phyloP scores from a whole-genome alignment of 2,888 invertebrate species.

The Caenorhabditis virilis region DNA sequence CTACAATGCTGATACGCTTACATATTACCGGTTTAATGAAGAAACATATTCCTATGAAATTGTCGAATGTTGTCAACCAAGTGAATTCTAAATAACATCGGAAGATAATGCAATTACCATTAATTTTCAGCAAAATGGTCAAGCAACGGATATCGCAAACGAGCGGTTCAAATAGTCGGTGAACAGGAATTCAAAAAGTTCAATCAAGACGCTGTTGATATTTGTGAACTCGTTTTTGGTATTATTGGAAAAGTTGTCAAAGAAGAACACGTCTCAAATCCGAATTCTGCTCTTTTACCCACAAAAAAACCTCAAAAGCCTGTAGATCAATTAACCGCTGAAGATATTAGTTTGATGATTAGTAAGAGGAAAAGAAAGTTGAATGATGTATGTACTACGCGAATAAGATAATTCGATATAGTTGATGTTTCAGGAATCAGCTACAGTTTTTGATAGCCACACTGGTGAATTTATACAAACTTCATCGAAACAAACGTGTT shows the following conservation, averaged over 20 bases:
- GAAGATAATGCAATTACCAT: too few relatives aligned
- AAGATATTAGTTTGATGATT: constrained; percentile 23
- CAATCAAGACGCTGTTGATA: constrained; percentile 36
- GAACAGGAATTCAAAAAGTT: constrained; percentile 31
- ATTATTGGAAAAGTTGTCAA: constrained; percentile 30
- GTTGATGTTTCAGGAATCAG: constrained; percentile 9
- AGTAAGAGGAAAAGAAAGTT: constrained; percentile 19
- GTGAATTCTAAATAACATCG: constrained; percentile 18
- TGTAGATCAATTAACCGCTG: constrained; percentile 11
- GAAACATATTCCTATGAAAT: constrained; percentile 37
- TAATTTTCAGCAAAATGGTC: constrained; percentile 43
- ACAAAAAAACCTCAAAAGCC: constrained; percentile 1
- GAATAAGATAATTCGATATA: constrained; percentile 1
- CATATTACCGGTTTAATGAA: constrained; percentile 55
- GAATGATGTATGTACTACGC: constrained; percentile 1
- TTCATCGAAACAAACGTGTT: constrained; percentile 1
- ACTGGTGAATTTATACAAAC: constrained; percentile 5
- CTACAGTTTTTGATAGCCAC: constrained; percentile 4
- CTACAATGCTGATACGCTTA: constrained; percentile 49
- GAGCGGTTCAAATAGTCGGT: constrained; percentile 31
- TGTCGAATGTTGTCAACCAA: constrained; percentile 26
- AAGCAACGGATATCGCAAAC: constrained; percentile 27
- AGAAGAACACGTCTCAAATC: constrained; percentile 11
- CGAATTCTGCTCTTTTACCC: too few relatives aligned
- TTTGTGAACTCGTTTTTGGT: constrained; percentile 32